These are phyloP conservation scores for Aphaenogaster floridana DNA, from an alignment of 1,140 invertebrate genomes.

Conservation along the genomic window DNA sequence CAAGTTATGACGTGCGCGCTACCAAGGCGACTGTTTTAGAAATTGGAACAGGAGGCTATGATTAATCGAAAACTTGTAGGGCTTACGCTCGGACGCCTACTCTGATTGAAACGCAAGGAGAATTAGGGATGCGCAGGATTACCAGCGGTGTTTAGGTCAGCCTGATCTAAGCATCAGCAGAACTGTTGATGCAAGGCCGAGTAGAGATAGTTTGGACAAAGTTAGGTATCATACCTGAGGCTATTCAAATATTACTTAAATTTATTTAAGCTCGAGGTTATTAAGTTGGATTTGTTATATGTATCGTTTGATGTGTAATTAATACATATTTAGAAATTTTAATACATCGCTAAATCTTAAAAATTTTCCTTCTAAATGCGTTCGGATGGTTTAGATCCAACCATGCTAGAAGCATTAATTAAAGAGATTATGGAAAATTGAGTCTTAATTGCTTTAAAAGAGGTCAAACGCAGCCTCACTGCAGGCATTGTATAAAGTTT, in stretches of 20 bases:
- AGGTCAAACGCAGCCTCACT: neutral
- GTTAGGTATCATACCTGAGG: too few relatives aligned
- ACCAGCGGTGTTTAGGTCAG: neutral
- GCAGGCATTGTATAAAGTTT: neutral
- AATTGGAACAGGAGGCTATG: constrained; percentile 45
- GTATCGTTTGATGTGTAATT: neutral
- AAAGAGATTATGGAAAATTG: constrained; percentile 34
- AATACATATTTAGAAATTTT: neutral
- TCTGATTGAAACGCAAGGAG: neutral
- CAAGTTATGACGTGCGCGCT: constrained; percentile 68
- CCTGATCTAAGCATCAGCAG: neutral
- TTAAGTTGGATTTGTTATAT: neutral
- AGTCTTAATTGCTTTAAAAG: constrained; percentile 2
- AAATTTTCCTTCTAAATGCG: neutral
- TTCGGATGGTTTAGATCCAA: neutral
- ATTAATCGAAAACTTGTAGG: constrained; percentile 68
- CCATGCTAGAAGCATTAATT: constrained; percentile 17
- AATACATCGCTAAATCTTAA: neutral
- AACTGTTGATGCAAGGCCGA: neutral
- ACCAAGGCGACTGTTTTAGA: constrained; percentile 64
- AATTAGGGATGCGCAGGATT: constrained; percentile 17
- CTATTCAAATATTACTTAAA: neutral
- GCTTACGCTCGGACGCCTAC: constrained; percentile 14
- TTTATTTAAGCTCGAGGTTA: neutral
- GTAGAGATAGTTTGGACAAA: neutral